phyloP scores from a whole-genome alignment of 1,140 invertebrate species.

The Hormaphis cornu region DNA sequence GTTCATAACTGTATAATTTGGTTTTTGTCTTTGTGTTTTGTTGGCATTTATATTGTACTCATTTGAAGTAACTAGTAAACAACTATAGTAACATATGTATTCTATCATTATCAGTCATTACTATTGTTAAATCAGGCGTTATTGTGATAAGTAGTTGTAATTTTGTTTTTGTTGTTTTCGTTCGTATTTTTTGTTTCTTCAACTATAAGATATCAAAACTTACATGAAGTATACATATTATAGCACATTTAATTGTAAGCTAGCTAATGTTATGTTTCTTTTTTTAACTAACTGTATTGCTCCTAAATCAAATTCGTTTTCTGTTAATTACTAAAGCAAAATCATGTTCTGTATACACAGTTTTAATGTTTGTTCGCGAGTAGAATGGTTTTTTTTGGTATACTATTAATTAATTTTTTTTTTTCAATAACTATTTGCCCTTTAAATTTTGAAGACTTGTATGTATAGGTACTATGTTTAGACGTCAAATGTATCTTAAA shows the following conservation, averaged over 20 bases:
- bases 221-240: not conserved
- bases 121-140: slow-evolving; percentile 2
- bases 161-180: slow-evolving; percentile 12
- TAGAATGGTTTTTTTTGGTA: slow-evolving; percentile 5
- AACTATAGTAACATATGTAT: no score
- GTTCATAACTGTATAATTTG: not conserved
- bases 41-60: slow-evolving; percentile 14
- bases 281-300: not conserved
- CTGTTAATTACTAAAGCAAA: not conserved
- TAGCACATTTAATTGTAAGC: slow-evolving; percentile 4
- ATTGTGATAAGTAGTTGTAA: slow-evolving; percentile 15
- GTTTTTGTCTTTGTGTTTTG: not conserved
- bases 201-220: not conserved
- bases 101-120: slow-evolving; percentile 6
- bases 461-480: not conserved
- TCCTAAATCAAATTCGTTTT: slow-evolving; percentile 12
- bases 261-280: not conserved
- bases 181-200: not conserved
- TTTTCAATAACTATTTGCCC: not conserved
- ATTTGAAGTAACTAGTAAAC: not conserved
- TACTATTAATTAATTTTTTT: not conserved
- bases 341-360: not conserved
- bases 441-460: not conserved
- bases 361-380: not conserved
- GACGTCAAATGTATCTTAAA: not conserved